Base-by-base conservation (phyloP, 2,113 vertebrate genomes). In the Salvelinus namaycush region DNA sequence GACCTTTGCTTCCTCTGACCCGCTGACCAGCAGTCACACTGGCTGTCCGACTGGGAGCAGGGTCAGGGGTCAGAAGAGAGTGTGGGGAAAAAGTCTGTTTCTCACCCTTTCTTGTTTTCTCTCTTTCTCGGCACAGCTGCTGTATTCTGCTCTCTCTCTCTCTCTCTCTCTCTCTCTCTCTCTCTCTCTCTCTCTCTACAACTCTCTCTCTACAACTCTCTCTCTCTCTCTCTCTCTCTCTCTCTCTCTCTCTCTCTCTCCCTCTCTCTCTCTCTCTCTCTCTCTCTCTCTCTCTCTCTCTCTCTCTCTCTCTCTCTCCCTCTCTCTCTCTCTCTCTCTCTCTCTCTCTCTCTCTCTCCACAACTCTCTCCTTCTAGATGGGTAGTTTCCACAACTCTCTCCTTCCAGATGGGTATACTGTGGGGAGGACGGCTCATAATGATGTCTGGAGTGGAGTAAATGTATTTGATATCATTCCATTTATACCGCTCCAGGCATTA, bases 11-110 rank as follows among this genome's bases (percentile, higher is more conserved):
- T 87, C 62, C 24, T 67, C 13, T 78, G 83, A 86, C 82, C 81
- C 2, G 1, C 77, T 75, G 86, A 87, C 75, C 85, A 86, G 86
- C 86, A 83, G 81, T 79, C 75, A 74, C 83, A 81, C 83, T 77
- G 81, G 79, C 76, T 22, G 5, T 77, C 84, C 81, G 80, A 86
- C 83, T 75, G 80, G 85, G 85, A 86, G 76, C 69, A 72, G 65
- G 68, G 82, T 76, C 74, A 76, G 72, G 83, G 90, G 85, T 90
- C 89, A 90, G 72, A 69, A 70, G 73, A 66, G 79, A 76, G 73
- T 72, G 66, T 18, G 68, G 80, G 77, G 62, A 64, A 84, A 79
- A 78, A 54, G 60, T 44, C 4, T 0, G 78, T 81, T 67, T 79
- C 51, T 84, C 76, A 70, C 54, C 74, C 14, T 68, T 4, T 11